phyloP scores from a whole-genome alignment of 2,888 invertebrate genomes.

The Drosophila testacea region DNA sequence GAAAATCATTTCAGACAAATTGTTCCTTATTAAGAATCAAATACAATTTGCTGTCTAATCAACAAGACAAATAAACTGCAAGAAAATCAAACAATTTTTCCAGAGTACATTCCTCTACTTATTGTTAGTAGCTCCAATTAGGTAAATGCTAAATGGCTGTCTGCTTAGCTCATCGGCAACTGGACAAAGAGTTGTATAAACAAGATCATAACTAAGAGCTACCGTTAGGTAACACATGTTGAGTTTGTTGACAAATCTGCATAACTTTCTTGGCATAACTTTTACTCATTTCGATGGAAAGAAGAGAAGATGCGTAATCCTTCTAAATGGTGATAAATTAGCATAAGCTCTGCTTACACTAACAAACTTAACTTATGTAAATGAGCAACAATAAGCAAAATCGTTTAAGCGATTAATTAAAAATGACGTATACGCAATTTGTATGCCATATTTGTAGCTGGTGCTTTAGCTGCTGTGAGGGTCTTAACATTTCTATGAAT shows the following conservation, averaged over 20 bases:
- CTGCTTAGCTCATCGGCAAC: slow-evolving; percentile 19
- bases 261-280: slow-evolving; percentile 62
- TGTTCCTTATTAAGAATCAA: neutral
- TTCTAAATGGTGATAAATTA: slow-evolving; percentile 51
- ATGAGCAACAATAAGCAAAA: slow-evolving; percentile 54
- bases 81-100: neutral
- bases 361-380: slow-evolving; percentile 45
- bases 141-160: slow-evolving; percentile 26
- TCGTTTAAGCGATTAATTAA: slow-evolving; percentile 73
- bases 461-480: slow-evolving; percentile 38
- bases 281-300: slow-evolving; percentile 38
- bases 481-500: slow-evolving; percentile 58
- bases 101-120: neutral
- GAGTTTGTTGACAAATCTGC: slow-evolving; percentile 35
- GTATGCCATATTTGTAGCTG: slow-evolving; percentile 65
- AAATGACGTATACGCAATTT: slow-evolving; percentile 80
- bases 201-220: slow-evolving; percentile 34
- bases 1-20: too few relatives aligned
- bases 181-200: slow-evolving; percentile 19
- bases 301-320: slow-evolving; percentile 40
- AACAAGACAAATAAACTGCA: neutral
- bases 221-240: slow-evolving; percentile 37
- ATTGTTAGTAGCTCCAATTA: slow-evolving; percentile 5
- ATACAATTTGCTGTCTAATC: neutral
- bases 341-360: slow-evolving; percentile 40